Base-by-base conservation (phyloP, 2,797 vertebrate species). In the Sebastes reedi region DNA sequence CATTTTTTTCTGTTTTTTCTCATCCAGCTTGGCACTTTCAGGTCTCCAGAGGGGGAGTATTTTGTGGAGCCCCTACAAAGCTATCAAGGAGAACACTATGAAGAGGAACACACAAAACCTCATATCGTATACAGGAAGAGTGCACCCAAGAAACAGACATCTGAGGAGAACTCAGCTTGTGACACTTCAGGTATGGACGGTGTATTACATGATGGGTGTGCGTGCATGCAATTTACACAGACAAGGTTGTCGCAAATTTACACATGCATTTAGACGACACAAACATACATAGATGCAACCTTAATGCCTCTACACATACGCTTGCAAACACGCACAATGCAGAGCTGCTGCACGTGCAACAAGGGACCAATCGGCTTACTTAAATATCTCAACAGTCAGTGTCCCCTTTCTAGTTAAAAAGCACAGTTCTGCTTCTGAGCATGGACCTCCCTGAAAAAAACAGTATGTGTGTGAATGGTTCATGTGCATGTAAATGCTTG, bases 71-170 rank as follows among this genome's bases (percentile, higher is more conserved):
- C 98, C 3, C 94, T 99, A 67, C 95, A 98, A 59, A 97, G 95
- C 0, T 88, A 96, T 20, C 95, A 97, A 89, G 97, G 96, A 54
- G 94, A 97, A 87, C 94, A 97, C 79, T 97, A 96, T 84, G 96
- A 97, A 95, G 98, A 99, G 93, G 98, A 98, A 87, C 97, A 99
- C 91, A 97, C 96, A 89, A 99, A 99, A 94, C 98, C 98, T 88
- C 99, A 99, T 82, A 90, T 99, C 36, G 96, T 99, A 80, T 99
- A 99, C 91, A 96, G 96, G 91, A 97, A 95, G 81, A 95, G 93
- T 56, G 83, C 88, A 32, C 91, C 95, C 70, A 95, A 92, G 79
- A 93, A 92, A 83, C 91, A 93, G 42, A 65, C 91, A 46, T 87
- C 95, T 55, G 88, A 77, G 68, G 95, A 96, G 68, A 77, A 80